Base-by-base conservation (phyloP, 2,888 invertebrate genomes). In the Apamea monoglypha region DNA sequence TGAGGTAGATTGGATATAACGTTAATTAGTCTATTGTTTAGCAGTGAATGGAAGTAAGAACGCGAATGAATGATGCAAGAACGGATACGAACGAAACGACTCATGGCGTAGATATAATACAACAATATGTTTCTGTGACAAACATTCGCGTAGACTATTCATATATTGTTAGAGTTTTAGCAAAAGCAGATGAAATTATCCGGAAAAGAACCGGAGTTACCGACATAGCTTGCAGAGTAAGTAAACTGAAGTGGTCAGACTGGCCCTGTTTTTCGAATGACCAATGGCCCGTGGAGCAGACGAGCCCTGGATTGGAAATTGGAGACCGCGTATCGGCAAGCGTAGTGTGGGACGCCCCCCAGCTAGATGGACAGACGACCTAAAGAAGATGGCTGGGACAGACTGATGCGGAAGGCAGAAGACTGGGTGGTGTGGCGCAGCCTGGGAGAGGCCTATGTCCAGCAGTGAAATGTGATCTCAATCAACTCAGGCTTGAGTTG, bases 11-110 rank as follows among this genome's bases (percentile, higher is more conserved):
- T 91, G 92, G 91, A 91, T 91, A 91, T 90, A 90, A 90, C 84
- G 91, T 91, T 94, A 94, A 94, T 94, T 93, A 93, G 88, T 86
- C 92, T 89, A 94, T 94, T 94, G 94, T 94, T 93, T 85, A 68
- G 74, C 53, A 79, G 74, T 76, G 83, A 89, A 86, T 84, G 78
- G 82, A 72, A 80, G 67, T 81, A 85, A 86, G 80, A 85, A 87
- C 82, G 78, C 78, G 61, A 78, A 78, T 82, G 84, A 82, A 86
- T 85, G 85, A 86, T 87, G 88, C 86, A 88, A 90, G 87, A 88
- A 81, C 82, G 74, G 82, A 74, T 84, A 71, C 69, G 70, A 70
- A 63, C 59, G 66, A 44, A 66, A 68, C 44, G 63, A 68, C 44
- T 21, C 50, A 44, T 56, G 56, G 73, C 56, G 53, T 32, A 67